These are phyloP conservation scores for Anastatus disparis DNA, from an alignment of 1,140 invertebrate genomes.

Conservation along the genomic window DNA sequence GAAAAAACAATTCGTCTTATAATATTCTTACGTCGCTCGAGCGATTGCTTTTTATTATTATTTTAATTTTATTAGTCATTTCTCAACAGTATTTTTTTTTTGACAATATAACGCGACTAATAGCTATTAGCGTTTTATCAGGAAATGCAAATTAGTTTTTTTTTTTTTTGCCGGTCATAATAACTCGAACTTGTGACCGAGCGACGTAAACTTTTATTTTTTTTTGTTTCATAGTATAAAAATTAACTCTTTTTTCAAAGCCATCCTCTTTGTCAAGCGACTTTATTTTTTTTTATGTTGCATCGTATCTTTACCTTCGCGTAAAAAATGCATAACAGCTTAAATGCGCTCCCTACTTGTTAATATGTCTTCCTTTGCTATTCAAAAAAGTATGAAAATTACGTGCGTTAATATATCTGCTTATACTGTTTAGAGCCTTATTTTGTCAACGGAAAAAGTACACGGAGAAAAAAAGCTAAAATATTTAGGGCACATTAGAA, in stretches of 20 bases:
- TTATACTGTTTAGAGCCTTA: not conserved
- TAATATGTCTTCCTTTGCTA: slow-evolving; percentile 29
- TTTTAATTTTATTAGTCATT: not conserved
- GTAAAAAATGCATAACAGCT: slow-evolving; percentile 46
- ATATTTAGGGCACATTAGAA: too few species aligned
- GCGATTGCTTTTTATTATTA: not conserved
- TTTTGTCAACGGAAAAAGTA: too few species aligned
- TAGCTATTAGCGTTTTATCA: not conserved
- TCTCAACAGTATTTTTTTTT: too few species aligned
- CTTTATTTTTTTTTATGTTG: too few species aligned
- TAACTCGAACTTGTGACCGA: too few species aligned
- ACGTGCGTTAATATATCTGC: not conserved
- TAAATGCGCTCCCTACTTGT: slow-evolving; percentile 23
- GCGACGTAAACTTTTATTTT: too few species aligned
- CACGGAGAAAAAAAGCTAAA: too few species aligned
- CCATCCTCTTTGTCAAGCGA: too few species aligned
- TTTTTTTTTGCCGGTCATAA: too few species aligned
- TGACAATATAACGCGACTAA: not conserved
- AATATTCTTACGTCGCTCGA: not conserved
- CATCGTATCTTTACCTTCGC: too few species aligned
- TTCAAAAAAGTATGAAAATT: slow-evolving; percentile 19
- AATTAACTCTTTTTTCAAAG: slow-evolving; percentile 48
- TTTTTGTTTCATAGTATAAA: slow-evolving; percentile 37
- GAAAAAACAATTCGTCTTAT: too few species aligned
- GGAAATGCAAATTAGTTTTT: too few species aligned